phyloP scores from a whole-genome alignment of 1,140 invertebrate genomes.

The Lepidotrigona ventralis region DNA sequence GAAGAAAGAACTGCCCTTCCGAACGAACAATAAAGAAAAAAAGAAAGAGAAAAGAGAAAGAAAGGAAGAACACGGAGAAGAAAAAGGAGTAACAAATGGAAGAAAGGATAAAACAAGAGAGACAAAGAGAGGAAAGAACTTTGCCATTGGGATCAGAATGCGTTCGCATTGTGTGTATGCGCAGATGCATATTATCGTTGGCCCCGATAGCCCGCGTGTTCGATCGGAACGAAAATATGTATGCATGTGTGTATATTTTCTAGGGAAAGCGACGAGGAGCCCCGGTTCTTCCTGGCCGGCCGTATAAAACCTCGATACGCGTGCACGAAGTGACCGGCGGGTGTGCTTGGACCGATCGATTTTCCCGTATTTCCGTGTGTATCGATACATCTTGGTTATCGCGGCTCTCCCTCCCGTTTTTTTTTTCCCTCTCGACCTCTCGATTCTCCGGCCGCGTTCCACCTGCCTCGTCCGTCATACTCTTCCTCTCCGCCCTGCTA shows the following conservation, averaged over 20 bases:
- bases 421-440: not conserved
- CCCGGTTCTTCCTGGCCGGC: not conserved
- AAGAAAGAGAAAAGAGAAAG: not conserved
- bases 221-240: slow-evolving; percentile 27
- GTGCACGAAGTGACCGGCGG: not conserved
- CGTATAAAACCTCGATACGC: slow-evolving; percentile 2
- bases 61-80: not conserved
- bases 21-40: not conserved
- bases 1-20: not conserved
- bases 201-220: slow-evolving; percentile 5
- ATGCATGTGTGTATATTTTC: slow-evolving; percentile 8
- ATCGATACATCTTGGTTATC: slow-evolving; percentile 46
- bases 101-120: not conserved
- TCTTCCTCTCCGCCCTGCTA: not conserved
- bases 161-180: not conserved
- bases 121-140: not conserved
- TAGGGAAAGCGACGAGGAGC: not conserved
- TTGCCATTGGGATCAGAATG: not conserved
- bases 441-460: not conserved
- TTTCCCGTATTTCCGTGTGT: slow-evolving; percentile 49
- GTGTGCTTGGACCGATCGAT: slow-evolving; percentile 44
- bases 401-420: not conserved
- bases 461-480: not conserved
- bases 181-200: slow-evolving; percentile 11
- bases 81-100: not conserved